These are phyloP conservation scores for Upupa epops DNA, from an alignment of 2,113 vertebrate genomes.

Conservation along the genomic window DNA sequence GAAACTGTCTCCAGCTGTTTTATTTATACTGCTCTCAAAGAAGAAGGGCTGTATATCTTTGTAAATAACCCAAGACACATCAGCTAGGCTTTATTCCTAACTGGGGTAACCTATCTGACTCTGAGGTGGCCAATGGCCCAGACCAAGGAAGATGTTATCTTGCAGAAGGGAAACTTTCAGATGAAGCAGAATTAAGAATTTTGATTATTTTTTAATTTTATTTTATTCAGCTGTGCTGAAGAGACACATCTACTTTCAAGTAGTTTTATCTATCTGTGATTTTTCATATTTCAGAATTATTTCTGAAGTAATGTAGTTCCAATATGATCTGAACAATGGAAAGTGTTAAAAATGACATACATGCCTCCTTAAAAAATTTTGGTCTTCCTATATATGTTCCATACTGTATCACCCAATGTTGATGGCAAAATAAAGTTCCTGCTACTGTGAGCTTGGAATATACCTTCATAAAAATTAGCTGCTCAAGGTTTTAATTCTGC, in stretches of 20 bases:
- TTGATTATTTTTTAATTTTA: fast-evolving
- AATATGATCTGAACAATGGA: neutral
- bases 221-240: neutral
- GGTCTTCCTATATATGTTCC: neutral
- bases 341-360: neutral
- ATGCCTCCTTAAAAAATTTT: neutral
- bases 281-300: neutral
- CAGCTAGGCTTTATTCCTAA: neutral
- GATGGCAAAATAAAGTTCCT: neutral
- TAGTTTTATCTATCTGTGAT: neutral
- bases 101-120: neutral
- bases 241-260: neutral
- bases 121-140: neutral
- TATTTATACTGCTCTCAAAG: neutral
- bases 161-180: neutral
- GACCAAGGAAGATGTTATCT: neutral
- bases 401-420: neutral
- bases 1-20: neutral
- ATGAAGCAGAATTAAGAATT: neutral
- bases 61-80: neutral
- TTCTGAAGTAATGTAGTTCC: neutral
- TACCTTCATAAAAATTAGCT: neutral
- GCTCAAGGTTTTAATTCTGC: neutral
- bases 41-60: neutral
- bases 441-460: neutral